A percentile compares a stretch with the other conserved stretches of the same genome.
These are phyloP conservation scores for Melanostoma scalare DNA, from an alignment of 2,888 invertebrate species.

Conservation along the genomic window DNA sequence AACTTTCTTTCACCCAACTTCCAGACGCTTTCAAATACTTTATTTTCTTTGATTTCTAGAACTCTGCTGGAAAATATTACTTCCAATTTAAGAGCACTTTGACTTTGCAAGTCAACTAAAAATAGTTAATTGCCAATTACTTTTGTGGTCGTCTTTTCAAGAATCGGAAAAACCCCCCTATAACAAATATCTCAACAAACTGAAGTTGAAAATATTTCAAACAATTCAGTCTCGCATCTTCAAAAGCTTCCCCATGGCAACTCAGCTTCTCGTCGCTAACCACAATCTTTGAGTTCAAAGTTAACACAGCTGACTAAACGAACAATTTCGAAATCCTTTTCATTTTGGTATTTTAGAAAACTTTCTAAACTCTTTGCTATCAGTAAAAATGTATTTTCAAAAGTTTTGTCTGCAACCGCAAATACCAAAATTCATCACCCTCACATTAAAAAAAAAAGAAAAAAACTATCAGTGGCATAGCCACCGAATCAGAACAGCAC, in stretches of 20 bases:
- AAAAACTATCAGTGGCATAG: slow-evolving; percentile 26
- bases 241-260: not conserved
- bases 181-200: no score
- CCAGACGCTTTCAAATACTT: no score
- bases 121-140: no score
- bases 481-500: slow-evolving; percentile 18
- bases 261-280: slow-evolving; percentile 5
- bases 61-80: no score
- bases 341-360: slow-evolving; percentile 11
- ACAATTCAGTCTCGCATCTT: no score
- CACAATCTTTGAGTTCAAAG: slow-evolving; percentile 17
- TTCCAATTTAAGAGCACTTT: no score
- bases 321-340: slow-evolving; percentile 23
- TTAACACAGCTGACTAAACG: slow-evolving; percentile 19
- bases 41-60: no score
- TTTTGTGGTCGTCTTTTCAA: no score
- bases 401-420: slow-evolving; percentile 47
- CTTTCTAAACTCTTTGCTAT: slow-evolving; percentile 50
- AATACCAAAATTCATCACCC: slow-evolving; percentile 65
- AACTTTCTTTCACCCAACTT: no score
- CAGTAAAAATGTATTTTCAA: slow-evolving; percentile 57
- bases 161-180: no score
- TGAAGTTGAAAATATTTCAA: no score
- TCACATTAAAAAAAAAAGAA: slow-evolving; percentile 15
- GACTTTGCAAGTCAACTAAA: no score